Percentiles rank a stretch among this genome's conserved stretches.
phyloP scores from a whole-genome alignment of 2,113 vertebrate species.

The Myiagra hebetior region DNA sequence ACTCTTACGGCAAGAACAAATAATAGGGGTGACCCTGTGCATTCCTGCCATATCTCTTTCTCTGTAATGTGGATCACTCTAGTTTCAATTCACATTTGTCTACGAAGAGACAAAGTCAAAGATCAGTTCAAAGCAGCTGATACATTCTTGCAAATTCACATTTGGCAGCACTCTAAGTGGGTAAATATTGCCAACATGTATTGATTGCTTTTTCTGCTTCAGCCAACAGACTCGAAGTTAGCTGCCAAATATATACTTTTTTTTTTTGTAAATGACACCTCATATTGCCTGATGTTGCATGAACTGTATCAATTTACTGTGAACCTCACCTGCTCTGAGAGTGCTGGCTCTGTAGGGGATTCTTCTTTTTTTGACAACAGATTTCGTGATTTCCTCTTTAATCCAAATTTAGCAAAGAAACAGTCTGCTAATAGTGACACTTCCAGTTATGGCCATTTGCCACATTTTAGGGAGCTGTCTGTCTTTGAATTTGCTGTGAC shows the following conservation, averaged over 20 bases:
- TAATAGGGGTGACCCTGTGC: constrained; percentile 42
- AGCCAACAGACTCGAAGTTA: background rate
- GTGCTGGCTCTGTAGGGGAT: background rate
- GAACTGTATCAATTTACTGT: background rate
- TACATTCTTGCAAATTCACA: constrained; percentile 25
- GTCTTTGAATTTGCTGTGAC: background rate
- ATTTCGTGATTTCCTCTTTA: background rate
- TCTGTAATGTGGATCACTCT: background rate
- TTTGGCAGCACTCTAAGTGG: constrained; percentile 17
- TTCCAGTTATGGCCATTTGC: background rate
- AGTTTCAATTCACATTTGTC: background rate
- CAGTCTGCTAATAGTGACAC: background rate
- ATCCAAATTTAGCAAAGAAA: background rate
- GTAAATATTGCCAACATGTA: constrained; percentile 49
- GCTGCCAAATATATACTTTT: background rate
- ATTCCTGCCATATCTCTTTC: constrained; percentile 20
- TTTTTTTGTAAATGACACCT: background rate
- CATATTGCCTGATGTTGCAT: background rate
- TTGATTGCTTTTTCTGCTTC: constrained; percentile 17
- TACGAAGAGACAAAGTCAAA: constrained; percentile 24
- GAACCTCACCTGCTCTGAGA: background rate
- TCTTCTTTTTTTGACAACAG: background rate
- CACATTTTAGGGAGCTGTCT: background rate
- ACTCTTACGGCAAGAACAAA: background rate
- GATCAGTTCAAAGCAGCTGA: constrained; percentile 8